phyloP scores from a whole-genome alignment of 2,113 vertebrate species.

The Pseudopipra pipra region DNA sequence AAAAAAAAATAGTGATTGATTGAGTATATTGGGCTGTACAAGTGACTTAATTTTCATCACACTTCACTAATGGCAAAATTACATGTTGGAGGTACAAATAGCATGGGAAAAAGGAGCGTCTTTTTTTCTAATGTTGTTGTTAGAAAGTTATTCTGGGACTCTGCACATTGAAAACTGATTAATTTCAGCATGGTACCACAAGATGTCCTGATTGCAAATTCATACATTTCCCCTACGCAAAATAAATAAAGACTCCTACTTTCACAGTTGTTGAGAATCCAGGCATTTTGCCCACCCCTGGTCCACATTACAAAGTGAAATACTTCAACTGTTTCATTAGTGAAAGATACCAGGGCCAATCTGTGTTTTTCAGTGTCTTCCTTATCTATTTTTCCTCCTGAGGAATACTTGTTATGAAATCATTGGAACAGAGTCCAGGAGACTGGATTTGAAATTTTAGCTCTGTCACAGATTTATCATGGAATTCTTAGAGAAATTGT shows the following conservation, averaged over 20 bases:
- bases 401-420: not conserved
- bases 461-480: not conserved
- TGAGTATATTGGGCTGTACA: conserved; percentile 5
- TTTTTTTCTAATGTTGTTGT: not conserved
- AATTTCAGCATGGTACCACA: not conserved
- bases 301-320: not conserved
- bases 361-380: not conserved
- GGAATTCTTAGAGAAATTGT: not conserved
- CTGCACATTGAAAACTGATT: not conserved
- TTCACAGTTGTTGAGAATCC: not conserved
- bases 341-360: not conserved
- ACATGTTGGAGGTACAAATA: conserved; percentile 1
- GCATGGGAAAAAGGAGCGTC: not conserved
- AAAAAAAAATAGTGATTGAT: not conserved
- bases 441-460: not conserved
- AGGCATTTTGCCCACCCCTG: not conserved
- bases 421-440: not conserved
- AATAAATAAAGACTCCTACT: not conserved
- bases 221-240: not conserved
- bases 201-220: not conserved
- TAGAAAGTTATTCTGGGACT: conserved; percentile 24
- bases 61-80: conserved; percentile 42
- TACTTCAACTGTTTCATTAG: not conserved
- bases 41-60: conserved; percentile 37
- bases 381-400: not conserved